phyloP scores from a whole-genome alignment of 2,797 vertebrate species.

The Synanceia verrucosa region DNA sequence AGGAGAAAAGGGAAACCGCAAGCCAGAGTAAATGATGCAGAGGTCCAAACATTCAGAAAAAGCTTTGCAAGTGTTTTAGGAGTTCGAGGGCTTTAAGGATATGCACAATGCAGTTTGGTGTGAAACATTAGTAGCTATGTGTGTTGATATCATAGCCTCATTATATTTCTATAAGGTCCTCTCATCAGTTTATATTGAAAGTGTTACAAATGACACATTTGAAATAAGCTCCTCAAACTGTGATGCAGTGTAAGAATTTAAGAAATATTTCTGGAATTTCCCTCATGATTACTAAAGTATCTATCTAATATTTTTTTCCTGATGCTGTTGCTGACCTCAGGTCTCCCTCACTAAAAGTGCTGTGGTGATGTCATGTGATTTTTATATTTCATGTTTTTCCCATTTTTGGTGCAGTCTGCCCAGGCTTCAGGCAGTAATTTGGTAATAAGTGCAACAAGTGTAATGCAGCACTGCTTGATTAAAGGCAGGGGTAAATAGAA shows the following conservation, averaged over 20 bases:
- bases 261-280: too few species aligned
- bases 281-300: too few species aligned
- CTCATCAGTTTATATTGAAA: neutral
- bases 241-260: neutral
- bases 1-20: neutral
- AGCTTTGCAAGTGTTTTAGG: conserved; percentile 9
- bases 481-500: conserved; percentile 43
- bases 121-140: neutral
- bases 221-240: neutral
- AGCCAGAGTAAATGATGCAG: conserved; percentile 18
- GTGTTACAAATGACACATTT: neutral
- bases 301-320: too few species aligned
- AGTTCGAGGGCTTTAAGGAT: neutral
- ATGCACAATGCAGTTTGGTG: neutral
- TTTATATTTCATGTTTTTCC: conserved; percentile 28
- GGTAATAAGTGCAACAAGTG: conserved; percentile 31
- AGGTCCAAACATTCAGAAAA: conserved; percentile 25
- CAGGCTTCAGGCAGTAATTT: conserved; percentile 31
- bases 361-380: conserved; percentile 33
- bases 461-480: conserved; percentile 37
- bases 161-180: neutral
- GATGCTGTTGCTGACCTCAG: neutral
- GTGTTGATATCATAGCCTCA: conserved; percentile 3
- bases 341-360: neutral
- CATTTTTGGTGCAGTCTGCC: conserved; percentile 18